Conservation (phyloP, 2,113 vertebrate species). For the Catharus bicknelli region DNA sequence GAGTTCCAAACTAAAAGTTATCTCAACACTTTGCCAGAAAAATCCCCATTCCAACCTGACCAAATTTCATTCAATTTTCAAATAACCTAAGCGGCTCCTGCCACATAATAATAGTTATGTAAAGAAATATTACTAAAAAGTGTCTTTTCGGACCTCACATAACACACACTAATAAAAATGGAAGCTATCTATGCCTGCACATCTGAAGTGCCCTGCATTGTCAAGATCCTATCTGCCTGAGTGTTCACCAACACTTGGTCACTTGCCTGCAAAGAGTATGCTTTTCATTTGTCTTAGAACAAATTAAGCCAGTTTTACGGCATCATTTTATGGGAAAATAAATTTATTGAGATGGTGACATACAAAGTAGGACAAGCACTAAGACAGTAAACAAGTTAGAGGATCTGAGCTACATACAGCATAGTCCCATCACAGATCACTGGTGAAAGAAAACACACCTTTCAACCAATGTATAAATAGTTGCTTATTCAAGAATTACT, state of each 20-base stretch:
- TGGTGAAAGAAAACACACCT: background rate
- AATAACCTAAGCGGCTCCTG: background rate
- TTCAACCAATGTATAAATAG: background rate
- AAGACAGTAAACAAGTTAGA: fast-evolving
- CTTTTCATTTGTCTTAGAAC: background rate
- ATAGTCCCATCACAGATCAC: background rate
- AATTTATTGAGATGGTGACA: background rate
- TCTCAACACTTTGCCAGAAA: background rate
- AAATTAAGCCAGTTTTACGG: background rate
- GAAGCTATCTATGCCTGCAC: background rate
- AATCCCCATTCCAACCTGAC: background rate
- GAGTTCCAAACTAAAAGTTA: background rate
- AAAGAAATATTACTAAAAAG: background rate
- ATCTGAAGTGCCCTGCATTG: background rate
- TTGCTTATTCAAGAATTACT: background rate
- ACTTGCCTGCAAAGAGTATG: background rate
- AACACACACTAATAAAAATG: background rate
- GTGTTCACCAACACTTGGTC: background rate
- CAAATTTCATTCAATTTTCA: background rate
- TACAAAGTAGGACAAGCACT: background rate
- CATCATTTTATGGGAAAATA: background rate
- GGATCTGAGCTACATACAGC: background rate
- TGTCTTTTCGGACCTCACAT: background rate
- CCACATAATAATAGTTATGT: too few relatives aligned
- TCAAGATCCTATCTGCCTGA: background rate